Base-by-base conservation (phyloP, 2,888 invertebrate genomes). In the Plusia festucae region DNA sequence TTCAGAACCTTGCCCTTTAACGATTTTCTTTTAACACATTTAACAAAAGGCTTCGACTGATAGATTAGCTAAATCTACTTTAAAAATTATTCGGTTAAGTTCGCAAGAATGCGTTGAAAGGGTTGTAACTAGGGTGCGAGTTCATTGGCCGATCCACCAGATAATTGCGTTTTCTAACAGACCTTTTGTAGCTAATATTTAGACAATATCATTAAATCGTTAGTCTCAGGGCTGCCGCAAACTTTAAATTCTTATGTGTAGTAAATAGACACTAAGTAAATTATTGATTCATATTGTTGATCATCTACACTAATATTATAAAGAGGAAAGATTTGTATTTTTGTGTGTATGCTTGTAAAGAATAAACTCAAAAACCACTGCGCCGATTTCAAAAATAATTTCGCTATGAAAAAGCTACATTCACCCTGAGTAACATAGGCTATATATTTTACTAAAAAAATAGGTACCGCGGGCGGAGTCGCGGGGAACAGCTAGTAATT, bases 81-180 rank as follows among this genome's bases (percentile, higher is more conserved):
- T 62, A 76, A 60, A 57, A 46, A 62, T 53, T 46, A 57, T 16
- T 52, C 44, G 56, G 57, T 64, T 20, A 57, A 60, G 34, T 64
- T 52, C n/a, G 32, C 24, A 24, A 46, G 24, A 53, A 49, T 62
- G 40, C 22, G 34, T 53, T 63, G 67, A 73, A 73, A 72, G 49
- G 56, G 57, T 46, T 60, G 68, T 75, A 60, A 68, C 57, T 60
- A 52, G 60, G 58, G 24, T n/a, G 20, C n/a, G 55, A 52, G 79
- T 67, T 70, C 67, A 68, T 30, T 27, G 72, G 18, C 46, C 62
- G 53, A 52, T 16, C n/a, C 32, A 44, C 24, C 60, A 46, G 40
- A 52, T 40, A 13, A 52, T 57, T 24, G 55, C 32, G n/a, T 59
- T 60, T 40, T 49, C 18, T 49, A 49, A 20, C 13, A 59, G 27